A percentile compares a stretch with the other conserved stretches of the same genome.
Conservation (phyloP, 2,888 invertebrate genomes). For the Pandemis corylana region DNA sequence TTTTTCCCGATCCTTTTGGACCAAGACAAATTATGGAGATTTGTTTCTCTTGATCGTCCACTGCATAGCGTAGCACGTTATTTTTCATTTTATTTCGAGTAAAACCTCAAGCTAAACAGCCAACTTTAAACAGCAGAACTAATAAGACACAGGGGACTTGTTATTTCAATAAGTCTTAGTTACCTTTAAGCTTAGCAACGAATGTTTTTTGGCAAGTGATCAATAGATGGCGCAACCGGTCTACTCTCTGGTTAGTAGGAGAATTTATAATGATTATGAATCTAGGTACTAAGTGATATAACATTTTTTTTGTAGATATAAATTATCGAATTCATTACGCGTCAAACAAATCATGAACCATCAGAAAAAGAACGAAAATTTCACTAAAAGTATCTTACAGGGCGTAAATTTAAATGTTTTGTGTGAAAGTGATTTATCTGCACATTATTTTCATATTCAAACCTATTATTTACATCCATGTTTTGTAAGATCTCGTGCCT, state of each 20-base stretch:
- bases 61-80: conserved; percentile 45
- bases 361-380: background rate
- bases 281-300: too few relatives aligned
- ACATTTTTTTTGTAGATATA: background rate
- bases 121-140: background rate
- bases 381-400: background rate
- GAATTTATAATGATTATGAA: too few relatives aligned
- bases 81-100: conserved; percentile 31
- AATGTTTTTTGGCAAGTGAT: background rate
- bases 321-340: background rate
- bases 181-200: conserved; percentile 21
- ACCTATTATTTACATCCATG: conserved; percentile 8
- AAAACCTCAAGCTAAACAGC: background rate
- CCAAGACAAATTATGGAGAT: conserved; percentile 88
- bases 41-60: conserved; percentile 76
- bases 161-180: conserved; percentile 20
- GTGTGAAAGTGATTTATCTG: conserved; percentile 21
- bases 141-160: background rate
- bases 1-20: conserved; percentile 92
- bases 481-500: conserved; percentile 25
- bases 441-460: conserved; percentile 7
- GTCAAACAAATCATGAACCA: conserved; percentile 10
- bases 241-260: background rate
- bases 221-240: conserved; percentile 5
- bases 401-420: conserved; percentile 28